Base-by-base conservation (phyloP, 1,140 invertebrate species). In the Holcopasites calliopsidis region DNA sequence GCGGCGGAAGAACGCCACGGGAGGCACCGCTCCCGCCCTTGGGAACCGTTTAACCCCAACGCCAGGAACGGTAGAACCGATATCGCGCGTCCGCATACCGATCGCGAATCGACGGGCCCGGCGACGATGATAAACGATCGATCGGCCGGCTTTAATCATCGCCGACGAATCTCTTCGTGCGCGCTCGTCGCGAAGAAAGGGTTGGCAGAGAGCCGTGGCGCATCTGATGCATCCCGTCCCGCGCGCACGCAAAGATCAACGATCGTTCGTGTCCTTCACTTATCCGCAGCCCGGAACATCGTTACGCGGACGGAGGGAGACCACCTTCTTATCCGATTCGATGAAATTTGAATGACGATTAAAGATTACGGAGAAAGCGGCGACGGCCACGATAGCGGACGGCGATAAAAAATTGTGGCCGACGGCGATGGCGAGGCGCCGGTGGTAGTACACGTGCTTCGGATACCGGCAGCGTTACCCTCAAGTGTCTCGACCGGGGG, bases 81-180 rank as follows among this genome's bases (percentile, higher is more conserved):
- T 91, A n/a, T n/a, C n/a, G n/a, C 86, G 86, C 80, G 83, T 88
- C 84, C 87, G 88, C 88, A 88, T 91, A 85, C 87, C 84, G 71
- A 60, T 58, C 47, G n/a, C n/a, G 70, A 66, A 83, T 82, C 62
- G 80, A 70, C 70, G 82, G 55, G 57, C 40, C 60, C 21, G n/a
- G 50, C 69, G 75, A 61, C 74, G 81, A 88, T 89, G 87, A 90
- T 89, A 84, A 76, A 88, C 82, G 86, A 86, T 80, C 86, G 86
- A 86, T 83, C 71, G 70, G 71, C 66, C 52, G 26, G 61, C 42
- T 71, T 83, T 82, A 82, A 82, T 83, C 81, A 79, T 70, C 61
- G 49, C 66, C 65, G 33, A 61, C 64, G 71, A 75, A 82, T 77
- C 79, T 60, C 58, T 18, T 10, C 38, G 55, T 23, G 5, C 18